Conservation (phyloP, 1,140 invertebrate genomes). For the Atta colombica region DNA sequence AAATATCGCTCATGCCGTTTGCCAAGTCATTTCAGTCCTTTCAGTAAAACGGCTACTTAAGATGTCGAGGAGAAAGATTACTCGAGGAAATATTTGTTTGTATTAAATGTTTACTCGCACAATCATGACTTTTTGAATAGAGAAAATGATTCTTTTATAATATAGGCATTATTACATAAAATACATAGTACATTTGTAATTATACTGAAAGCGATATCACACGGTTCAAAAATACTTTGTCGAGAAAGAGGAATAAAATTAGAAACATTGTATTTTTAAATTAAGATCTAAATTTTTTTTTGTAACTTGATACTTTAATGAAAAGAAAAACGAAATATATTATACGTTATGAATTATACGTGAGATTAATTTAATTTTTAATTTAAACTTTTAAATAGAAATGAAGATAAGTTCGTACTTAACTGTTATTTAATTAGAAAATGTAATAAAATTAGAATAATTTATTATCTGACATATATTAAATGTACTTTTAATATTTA, state of each 20-base stretch:
- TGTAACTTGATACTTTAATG: not conserved
- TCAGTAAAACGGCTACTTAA: slow-evolving; percentile 31
- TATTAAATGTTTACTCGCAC: slow-evolving; percentile 31
- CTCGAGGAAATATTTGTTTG: slow-evolving; percentile 34
- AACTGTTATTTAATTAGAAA: not conserved
- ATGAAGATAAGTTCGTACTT: not conserved
- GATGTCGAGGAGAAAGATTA: not conserved
- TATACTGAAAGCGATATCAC: not conserved
- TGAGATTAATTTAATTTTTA: not conserved
- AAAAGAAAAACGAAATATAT: not conserved
- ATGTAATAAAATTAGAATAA: not conserved
- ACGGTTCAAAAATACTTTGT: not conserved
- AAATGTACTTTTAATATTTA: not conserved
- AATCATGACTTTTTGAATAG: not conserved
- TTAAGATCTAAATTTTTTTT: not conserved
- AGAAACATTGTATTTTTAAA: not conserved
- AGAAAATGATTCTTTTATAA: not conserved
- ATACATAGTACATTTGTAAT: not conserved
- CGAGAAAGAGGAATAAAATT: not conserved
- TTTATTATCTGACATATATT: not conserved
- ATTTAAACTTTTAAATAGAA: not conserved
- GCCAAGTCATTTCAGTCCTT: slow-evolving; percentile 13
- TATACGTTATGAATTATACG: not conserved
- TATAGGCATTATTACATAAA: not conserved
- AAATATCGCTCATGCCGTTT: not conserved